A percentile compares a stretch with the other conserved stretches of the same genome.
phyloP scores from a whole-genome alignment of 2,888 invertebrate genomes.

The Anorthoa munda region DNA sequence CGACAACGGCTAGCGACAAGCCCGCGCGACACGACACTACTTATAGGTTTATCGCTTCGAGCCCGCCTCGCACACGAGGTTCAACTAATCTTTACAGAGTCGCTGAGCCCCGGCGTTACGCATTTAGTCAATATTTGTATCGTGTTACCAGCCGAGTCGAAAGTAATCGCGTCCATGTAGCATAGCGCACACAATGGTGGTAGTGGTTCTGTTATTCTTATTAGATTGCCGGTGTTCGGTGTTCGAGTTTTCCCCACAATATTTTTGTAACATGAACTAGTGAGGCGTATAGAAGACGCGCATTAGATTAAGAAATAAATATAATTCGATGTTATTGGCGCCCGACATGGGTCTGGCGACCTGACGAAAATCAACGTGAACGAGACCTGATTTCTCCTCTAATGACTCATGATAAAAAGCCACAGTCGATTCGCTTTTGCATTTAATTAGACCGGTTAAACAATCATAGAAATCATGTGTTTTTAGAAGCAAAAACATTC shows the following conservation, averaged over 20 bases:
- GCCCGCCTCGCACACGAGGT: constrained; percentile 42
- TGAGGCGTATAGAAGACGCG: constrained; percentile 48
- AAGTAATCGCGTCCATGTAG: constrained; percentile 64
- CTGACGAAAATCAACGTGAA: constrained; percentile 48
- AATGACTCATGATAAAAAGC: constrained; percentile 27
- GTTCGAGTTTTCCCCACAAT: constrained; percentile 59
- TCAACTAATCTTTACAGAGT: constrained; percentile 41
- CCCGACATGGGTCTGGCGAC: constrained; percentile 57
- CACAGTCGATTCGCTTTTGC: constrained; percentile 57
- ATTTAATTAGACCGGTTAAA: constrained; percentile 53
- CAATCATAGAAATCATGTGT: constrained; percentile 43
- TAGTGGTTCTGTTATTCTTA: constrained; percentile 50
- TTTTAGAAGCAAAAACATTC: constrained; percentile 48
- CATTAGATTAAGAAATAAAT: constrained; percentile 32
- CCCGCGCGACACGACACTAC: constrained; percentile 32
- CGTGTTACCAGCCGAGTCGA: constrained; percentile 53
- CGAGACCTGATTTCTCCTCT: constrained; percentile 50
- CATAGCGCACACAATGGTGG: constrained; percentile 42
- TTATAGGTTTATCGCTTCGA: constrained; percentile 53
- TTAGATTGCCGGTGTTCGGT: constrained; percentile 62
- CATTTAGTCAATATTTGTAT: constrained; percentile 52
- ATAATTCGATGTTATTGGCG: constrained; percentile 58
- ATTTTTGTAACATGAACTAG: constrained; percentile 65
- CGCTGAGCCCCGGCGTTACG: constrained; percentile 34
- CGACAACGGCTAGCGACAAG: constrained; percentile 69